Evolutionary conservation across 1,140 invertebrate species (phyloP).

Genomic region (Lysiphlebus fabarum): DNA sequence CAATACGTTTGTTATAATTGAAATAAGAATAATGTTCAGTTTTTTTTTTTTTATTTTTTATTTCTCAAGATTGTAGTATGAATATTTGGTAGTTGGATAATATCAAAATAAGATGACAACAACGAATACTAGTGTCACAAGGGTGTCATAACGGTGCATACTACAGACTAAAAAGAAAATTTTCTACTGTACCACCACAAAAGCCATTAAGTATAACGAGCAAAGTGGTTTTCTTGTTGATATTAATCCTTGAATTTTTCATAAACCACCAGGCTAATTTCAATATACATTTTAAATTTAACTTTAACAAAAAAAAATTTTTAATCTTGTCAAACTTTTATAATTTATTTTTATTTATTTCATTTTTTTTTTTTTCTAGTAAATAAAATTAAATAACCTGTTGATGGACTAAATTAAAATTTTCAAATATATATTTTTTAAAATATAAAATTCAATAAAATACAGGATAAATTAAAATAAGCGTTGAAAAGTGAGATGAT

Average conservation of each 20-base stretch:
- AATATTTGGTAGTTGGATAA: neutral
- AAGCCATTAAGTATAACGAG: constrained; percentile 26
- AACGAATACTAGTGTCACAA: constrained; percentile 2
- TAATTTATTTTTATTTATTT: constrained; percentile 24
- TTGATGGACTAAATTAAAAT: too few species aligned
- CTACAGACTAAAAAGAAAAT: constrained; percentile 18
- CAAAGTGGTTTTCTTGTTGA: constrained; percentile 22
- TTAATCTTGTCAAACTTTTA: neutral
- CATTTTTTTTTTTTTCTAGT: too few species aligned
- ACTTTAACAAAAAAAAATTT: constrained; percentile 2
- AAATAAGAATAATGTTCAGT: constrained; percentile 37
- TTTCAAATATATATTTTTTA: too few species aligned
- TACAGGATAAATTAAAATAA: too few species aligned
- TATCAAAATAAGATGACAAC: too few species aligned
- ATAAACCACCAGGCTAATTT: constrained; percentile 38
- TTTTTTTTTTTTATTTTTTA: constrained; percentile 1
- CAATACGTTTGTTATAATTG: constrained; percentile 37
- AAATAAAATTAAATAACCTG: constrained; percentile 91
- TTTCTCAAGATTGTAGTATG: neutral
- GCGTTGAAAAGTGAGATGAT: constrained; percentile 39
- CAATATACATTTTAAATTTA: constrained; percentile 28
- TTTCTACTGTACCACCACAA: constrained; percentile 17
- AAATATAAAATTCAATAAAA: too few species aligned
- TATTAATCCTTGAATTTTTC: constrained; percentile 45
- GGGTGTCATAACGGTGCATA: constrained; percentile 26